Percentiles rank a stretch among this genome's conserved stretches.
Evolutionary conservation across 2,888 invertebrate species (phyloP).

Genomic region (Ichneumoninae sp.): DNA sequence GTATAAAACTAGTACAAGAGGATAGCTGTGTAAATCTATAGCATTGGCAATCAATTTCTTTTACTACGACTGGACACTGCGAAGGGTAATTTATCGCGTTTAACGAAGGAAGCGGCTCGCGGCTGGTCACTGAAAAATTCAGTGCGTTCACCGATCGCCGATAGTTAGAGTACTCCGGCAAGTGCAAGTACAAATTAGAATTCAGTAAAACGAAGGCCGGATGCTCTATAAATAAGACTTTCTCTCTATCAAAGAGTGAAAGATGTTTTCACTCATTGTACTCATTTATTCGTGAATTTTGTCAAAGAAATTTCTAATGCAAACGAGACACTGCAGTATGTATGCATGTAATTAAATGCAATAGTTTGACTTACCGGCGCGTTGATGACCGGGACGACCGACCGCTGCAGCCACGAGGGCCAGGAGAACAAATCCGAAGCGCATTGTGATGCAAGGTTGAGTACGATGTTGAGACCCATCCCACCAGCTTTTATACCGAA

Average conservation of each 20-base stretch:
- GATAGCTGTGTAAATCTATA: no score
- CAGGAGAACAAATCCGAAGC: constrained; percentile 79
- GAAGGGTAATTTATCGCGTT: background rate
- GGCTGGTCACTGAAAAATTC: background rate
- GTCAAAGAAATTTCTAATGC: background rate
- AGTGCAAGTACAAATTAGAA: background rate
- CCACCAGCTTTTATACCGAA: constrained; percentile 80
- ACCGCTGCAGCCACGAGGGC: constrained; percentile 80
- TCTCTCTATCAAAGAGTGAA: background rate
- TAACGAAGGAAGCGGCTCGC: background rate
- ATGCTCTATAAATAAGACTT: background rate
- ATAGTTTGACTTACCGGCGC: constrained; percentile 78
- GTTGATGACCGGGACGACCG: constrained; percentile 74
- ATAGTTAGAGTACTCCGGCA: background rate
- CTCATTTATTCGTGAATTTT: background rate
- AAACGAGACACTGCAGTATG: background rate
- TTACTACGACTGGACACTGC: background rate
- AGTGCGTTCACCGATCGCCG: background rate
- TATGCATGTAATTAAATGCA: background rate
- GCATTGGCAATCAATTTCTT: no score
- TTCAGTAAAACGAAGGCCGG: background rate
- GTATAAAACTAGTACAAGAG: no score
- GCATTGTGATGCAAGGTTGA: constrained; percentile 80
- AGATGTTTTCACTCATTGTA: background rate
- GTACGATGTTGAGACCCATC: constrained; percentile 71